Percentiles rank a stretch among this genome's conserved stretches.
These are phyloP conservation scores for Urocynchramus pylzowi DNA, from an alignment of 2,113 vertebrate genomes.

Conservation along the genomic window DNA sequence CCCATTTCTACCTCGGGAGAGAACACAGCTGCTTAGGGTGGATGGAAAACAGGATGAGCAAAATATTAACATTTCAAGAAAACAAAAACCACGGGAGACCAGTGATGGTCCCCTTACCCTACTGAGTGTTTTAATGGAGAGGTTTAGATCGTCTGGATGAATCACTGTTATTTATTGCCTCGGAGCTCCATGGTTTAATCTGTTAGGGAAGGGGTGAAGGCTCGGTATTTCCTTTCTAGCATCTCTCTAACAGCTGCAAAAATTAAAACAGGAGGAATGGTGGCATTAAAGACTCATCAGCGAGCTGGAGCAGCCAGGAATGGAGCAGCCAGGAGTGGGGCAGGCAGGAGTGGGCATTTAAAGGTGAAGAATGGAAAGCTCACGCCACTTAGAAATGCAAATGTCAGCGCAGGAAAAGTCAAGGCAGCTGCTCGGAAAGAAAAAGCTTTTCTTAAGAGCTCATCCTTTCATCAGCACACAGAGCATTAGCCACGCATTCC, in stretches of 20 bases:
- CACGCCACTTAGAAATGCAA: background rate
- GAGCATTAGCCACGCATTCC: background rate
- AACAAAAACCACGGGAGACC: slow-evolving; percentile 70
- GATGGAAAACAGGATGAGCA: slow-evolving; percentile 52
- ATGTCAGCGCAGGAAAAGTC: background rate
- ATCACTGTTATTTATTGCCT: slow-evolving; percentile 63
- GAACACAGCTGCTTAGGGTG: slow-evolving; percentile 10
- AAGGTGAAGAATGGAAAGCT: slow-evolving; percentile 10
- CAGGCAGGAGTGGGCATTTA: background rate
- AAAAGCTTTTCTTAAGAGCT: background rate
- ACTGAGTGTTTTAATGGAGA: slow-evolving; percentile 72
- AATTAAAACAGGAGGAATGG: background rate
- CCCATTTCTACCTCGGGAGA: background rate
- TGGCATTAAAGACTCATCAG: background rate
- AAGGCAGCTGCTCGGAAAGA: background rate
- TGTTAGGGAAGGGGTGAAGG: background rate
- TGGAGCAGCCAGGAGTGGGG: background rate
- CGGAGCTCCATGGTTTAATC: background rate
- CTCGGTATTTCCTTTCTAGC: slow-evolving; percentile 13
- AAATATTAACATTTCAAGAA: slow-evolving; percentile 69
- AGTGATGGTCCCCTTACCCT: slow-evolving; percentile 46
- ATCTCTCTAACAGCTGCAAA: background rate
- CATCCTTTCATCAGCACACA: background rate
- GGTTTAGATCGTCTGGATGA: slow-evolving; percentile 57
- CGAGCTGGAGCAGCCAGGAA: background rate